Percentiles rank a stretch among this genome's conserved stretches.
phyloP scores from a whole-genome alignment of 2,888 invertebrate genomes.

The Microplitis manilae region DNA sequence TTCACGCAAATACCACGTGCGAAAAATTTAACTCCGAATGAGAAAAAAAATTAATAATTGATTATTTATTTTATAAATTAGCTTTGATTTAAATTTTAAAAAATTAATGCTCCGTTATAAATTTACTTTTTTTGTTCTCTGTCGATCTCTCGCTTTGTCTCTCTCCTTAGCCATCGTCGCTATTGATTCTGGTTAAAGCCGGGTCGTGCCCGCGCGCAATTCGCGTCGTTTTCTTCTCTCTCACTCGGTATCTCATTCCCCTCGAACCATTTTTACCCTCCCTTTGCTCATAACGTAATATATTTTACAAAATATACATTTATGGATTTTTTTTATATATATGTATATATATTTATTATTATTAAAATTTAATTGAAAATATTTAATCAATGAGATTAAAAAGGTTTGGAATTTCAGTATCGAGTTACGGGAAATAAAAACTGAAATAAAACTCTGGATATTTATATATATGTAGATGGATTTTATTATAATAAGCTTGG shows the following conservation, averaged over 20 bases:
- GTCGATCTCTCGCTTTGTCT: conserved; percentile 36
- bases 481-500: neutral
- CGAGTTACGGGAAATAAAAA: conserved; percentile 14
- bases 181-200: conserved; percentile 68
- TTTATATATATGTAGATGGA: neutral
- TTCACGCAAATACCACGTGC: neutral
- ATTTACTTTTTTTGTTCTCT: conserved; percentile 27
- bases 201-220: conserved; percentile 51
- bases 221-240: conserved; percentile 53
- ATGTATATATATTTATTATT: neutral
- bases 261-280: neutral
- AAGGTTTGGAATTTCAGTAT: conserved; percentile 8
- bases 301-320: neutral
- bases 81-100: conserved; percentile 4
- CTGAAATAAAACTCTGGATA: neutral
- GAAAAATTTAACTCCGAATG: neutral
- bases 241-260: neutral
- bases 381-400: conserved; percentile 5
- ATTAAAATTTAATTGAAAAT: neutral
- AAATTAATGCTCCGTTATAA: conserved; percentile 17
- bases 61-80: neutral
- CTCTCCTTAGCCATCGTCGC: conserved; percentile 58
- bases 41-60: conserved; percentile 11
- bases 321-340: neutral
- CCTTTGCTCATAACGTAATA: neutral